Percentiles rank a stretch among this genome's conserved stretches.
These are phyloP conservation scores for Pherbina coryleti DNA, from an alignment of 2,888 invertebrate genomes.

Conservation along the genomic window DNA sequence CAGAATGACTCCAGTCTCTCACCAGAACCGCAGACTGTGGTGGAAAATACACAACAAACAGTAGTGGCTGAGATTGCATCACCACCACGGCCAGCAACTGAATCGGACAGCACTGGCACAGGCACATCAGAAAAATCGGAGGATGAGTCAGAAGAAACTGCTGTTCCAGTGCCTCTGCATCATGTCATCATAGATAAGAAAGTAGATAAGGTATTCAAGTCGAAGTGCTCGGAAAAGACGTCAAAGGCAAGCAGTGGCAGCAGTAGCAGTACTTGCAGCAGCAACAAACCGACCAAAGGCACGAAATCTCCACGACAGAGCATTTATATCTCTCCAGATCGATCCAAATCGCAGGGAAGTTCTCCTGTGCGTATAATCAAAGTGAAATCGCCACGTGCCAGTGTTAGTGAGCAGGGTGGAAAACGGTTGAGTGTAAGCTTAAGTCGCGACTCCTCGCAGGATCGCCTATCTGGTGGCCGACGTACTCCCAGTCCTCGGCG, in stretches of 20 bases:
- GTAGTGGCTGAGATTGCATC: constrained; percentile 64
- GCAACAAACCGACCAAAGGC: constrained; percentile 52
- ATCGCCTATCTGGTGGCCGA: constrained; percentile 61
- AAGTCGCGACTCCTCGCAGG: constrained; percentile 67
- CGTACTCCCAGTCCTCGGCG: constrained; percentile 68
- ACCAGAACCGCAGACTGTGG: constrained; percentile 67
- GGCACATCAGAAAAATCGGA: constrained; percentile 67
- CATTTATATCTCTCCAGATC: constrained; percentile 73
- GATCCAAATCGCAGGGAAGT: constrained; percentile 67
- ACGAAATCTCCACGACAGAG: constrained; percentile 72
- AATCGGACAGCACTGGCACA: constrained; percentile 65
- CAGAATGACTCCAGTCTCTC: constrained; percentile 68
- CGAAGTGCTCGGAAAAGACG: constrained; percentile 58
- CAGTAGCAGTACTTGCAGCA: constrained; percentile 51
- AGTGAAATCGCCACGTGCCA: constrained; percentile 72
- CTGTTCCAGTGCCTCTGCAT: constrained; percentile 47
- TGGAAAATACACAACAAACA: constrained; percentile 66
- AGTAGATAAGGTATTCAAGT: constrained; percentile 69
- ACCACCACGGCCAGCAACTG: constrained; percentile 58
- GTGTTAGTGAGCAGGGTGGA: constrained; percentile 70
- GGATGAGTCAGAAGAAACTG: constrained; percentile 63
- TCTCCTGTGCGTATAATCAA: constrained; percentile 70
- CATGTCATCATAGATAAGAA: constrained; percentile 68
- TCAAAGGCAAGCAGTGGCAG: constrained; percentile 42
- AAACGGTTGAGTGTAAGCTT: constrained; percentile 65